These are phyloP conservation scores for Serranus cabrilla DNA, from an alignment of 2,797 vertebrate genomes.

Conservation along the genomic window DNA sequence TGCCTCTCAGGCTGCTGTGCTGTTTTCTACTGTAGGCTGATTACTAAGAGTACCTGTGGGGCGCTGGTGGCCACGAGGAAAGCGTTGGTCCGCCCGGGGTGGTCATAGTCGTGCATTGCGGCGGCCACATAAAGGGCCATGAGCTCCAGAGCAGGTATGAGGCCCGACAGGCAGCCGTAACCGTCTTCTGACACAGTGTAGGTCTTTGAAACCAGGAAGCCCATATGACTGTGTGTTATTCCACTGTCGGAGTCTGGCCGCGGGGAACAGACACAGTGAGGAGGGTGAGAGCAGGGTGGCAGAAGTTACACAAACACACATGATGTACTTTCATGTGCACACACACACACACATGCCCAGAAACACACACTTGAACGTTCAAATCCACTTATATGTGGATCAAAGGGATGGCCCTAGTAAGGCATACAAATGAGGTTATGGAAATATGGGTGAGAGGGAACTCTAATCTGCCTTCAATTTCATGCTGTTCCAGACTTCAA, in stretches of 20 bases:
- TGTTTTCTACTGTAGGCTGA: background rate
- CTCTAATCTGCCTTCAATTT: slow-evolving; percentile 80
- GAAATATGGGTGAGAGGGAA: slow-evolving; percentile 71
- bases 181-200: slow-evolving; percentile 90
- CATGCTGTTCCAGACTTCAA: slow-evolving; percentile 78
- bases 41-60: slow-evolving; percentile 82
- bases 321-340: slow-evolving; percentile 36
- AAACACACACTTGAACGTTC: slow-evolving; percentile 44
- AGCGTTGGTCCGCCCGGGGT: slow-evolving; percentile 97
- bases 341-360: slow-evolving; percentile 20
- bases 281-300: slow-evolving; percentile 37
- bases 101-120: slow-evolving; percentile 99
- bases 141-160: slow-evolving; percentile 96
- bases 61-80: slow-evolving; percentile 98
- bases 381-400: slow-evolving; percentile 76
- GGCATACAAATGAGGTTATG: slow-evolving; percentile 78
- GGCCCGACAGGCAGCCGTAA: slow-evolving; percentile 94
- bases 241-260: slow-evolving; percentile 94
- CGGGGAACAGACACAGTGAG: slow-evolving; percentile 48
- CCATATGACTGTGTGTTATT: slow-evolving; percentile 94
- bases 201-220: slow-evolving; percentile 94
- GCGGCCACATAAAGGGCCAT: slow-evolving; percentile 99
- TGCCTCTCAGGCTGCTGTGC: too few species aligned
- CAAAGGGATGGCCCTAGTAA: slow-evolving; percentile 71
- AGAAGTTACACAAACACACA: slow-evolving; percentile 43